Evolutionary conservation across 2,888 invertebrate genomes (phyloP).

Genomic region (Cinara cedri): DNA sequence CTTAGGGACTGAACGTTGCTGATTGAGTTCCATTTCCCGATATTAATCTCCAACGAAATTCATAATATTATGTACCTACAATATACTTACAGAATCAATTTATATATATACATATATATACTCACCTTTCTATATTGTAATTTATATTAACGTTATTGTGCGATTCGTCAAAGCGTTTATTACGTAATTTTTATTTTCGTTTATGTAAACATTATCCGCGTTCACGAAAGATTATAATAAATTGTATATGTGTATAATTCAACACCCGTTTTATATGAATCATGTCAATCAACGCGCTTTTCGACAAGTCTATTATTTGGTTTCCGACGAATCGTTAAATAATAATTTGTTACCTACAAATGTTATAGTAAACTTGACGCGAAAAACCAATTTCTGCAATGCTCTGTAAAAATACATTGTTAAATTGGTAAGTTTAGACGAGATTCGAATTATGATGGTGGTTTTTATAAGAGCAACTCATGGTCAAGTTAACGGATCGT

Average conservation of each 20-base stretch:
- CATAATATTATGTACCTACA: no score
- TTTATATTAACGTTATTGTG: neutral
- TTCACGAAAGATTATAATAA: constrained; percentile 23
- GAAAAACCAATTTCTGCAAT: neutral
- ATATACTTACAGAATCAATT: neutral
- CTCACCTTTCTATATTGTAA: neutral
- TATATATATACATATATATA: neutral
- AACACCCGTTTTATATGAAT: constrained; percentile 9
- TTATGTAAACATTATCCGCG: neutral
- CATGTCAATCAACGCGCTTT: neutral
- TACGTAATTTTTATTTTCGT: constrained; percentile 19
- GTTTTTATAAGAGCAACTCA: no score
- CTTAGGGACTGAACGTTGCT: neutral
- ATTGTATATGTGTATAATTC: constrained; percentile 19
- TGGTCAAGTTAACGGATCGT: no score
- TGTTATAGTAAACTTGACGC: neutral
- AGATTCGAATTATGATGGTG: no score
- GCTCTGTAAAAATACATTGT: neutral
- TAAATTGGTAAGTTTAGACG: no score
- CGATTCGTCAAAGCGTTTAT: neutral
- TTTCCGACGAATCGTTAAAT: neutral
- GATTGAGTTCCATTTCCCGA: neutral
- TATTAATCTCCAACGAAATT: neutral
- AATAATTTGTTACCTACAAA: neutral
- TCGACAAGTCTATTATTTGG: neutral